Evolutionary conservation across 2,113 vertebrate genomes (phyloP).

Genomic region (Carassius auratus): DNA sequence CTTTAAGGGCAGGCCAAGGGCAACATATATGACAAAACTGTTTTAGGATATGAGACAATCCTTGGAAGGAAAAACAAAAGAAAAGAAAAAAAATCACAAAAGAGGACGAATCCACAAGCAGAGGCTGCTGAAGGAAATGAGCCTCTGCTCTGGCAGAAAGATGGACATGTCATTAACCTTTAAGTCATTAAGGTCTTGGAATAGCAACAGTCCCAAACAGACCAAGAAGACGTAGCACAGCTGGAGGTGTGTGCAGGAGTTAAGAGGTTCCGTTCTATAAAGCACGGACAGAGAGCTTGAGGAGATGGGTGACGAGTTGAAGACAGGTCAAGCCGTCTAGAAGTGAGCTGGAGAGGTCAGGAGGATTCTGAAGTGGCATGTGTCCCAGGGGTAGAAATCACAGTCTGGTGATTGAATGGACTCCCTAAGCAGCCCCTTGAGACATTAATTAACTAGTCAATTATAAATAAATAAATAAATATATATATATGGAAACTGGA

Average conservation of each 20-base stretch:
- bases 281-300: neutral
- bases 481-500: neutral
- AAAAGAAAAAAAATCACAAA: neutral
- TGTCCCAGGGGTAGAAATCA: neutral
- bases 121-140: neutral
- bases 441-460: neutral
- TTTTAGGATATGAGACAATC: neutral
- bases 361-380: neutral
- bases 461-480: neutral
- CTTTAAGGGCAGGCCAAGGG: neutral
- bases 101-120: neutral
- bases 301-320: neutral
- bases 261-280: slow-evolving; percentile 2
- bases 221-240: neutral
- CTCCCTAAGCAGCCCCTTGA: neutral
- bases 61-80: neutral
- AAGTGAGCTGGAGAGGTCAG: neutral
- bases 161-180: slow-evolving; percentile 32
- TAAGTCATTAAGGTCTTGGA: slow-evolving; percentile 14
- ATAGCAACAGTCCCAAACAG: neutral
- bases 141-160: neutral
- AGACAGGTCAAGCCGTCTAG: neutral
- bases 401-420: neutral
- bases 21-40: neutral
- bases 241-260: neutral